Conservation (phyloP, 2,113 vertebrate genomes). For the Psittacara wagleri region DNA sequence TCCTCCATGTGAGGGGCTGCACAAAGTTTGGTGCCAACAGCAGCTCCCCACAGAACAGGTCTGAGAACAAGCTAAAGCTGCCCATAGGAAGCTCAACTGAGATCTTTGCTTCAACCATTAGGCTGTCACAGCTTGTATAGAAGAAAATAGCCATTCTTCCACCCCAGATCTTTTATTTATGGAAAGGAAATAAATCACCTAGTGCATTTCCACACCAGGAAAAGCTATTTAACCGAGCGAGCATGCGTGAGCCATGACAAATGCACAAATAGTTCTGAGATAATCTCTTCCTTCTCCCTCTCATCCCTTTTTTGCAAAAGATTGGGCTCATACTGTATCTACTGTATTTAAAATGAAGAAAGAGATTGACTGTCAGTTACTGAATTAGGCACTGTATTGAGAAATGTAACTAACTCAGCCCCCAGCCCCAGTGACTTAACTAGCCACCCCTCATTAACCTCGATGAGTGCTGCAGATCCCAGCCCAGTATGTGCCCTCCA, state of each 20-base stretch:
- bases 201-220: constrained; percentile 46
- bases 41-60: background rate
- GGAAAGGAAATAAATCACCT: constrained; percentile 53
- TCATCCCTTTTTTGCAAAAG: constrained; percentile 28
- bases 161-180: constrained; percentile 61
- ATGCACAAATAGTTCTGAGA: constrained; percentile 38
- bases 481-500: background rate
- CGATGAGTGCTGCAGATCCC: background rate
- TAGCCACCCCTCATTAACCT: constrained; percentile 33
- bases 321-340: background rate
- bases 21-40: background rate
- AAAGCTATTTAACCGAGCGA: constrained; percentile 54
- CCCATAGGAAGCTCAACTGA: background rate
- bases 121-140: constrained; percentile 12
- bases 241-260: constrained; percentile 37
- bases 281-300: constrained; percentile 41
- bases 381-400: constrained; percentile 10
- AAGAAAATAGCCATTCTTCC: constrained; percentile 53
- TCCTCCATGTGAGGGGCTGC: background rate
- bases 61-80: background rate
- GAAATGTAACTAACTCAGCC: constrained; percentile 16
- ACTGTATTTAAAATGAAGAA: constrained; percentile 41
- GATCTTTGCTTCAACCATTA: background rate
- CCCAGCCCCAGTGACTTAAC: constrained; percentile 9
- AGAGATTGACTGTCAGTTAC: constrained; percentile 42